Percentiles rank a stretch among this genome's conserved stretches.
These are phyloP conservation scores for Lordiphosa mommai DNA, from an alignment of 1,140 invertebrate species.

Conservation along the genomic window DNA sequence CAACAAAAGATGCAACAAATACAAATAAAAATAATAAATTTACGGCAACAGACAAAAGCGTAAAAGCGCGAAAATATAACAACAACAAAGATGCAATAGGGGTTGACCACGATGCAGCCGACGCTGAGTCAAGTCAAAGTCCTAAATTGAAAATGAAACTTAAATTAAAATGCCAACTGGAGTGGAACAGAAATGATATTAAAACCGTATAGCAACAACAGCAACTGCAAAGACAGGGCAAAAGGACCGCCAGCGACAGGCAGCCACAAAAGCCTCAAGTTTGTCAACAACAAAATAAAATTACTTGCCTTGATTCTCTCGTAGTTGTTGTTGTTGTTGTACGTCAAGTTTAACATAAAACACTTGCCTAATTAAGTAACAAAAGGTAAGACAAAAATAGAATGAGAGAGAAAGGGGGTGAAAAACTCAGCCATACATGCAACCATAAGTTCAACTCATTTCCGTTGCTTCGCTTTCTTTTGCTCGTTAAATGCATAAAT, in stretches of 20 bases:
- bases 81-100: slow-evolving; percentile 19
- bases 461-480: slow-evolving; percentile 23
- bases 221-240: slow-evolving; percentile 16
- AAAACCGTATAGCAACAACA: slow-evolving; percentile 49
- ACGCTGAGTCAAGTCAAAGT: slow-evolving; percentile 67
- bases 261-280: slow-evolving; percentile 62
- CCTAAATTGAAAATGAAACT: slow-evolving; percentile 78
- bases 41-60: slow-evolving; percentile 52
- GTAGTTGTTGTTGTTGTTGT: slow-evolving; percentile 11
- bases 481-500: slow-evolving; percentile 58
- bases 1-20: slow-evolving; percentile 51
- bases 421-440: slow-evolving; percentile 5
- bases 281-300: slow-evolving; percentile 74
- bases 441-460: slow-evolving; percentile 51
- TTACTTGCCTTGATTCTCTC: slow-evolving; percentile 22
- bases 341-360: slow-evolving; percentile 33
- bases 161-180: slow-evolving; percentile 77
- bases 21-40: slow-evolving; percentile 73
- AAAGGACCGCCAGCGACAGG: slow-evolving; percentile 35
- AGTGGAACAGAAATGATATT: slow-evolving; percentile 77
- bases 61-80: slow-evolving; percentile 71
- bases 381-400: slow-evolving; percentile 29
- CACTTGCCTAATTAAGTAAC: slow-evolving; percentile 72
- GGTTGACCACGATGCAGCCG: slow-evolving; percentile 41
- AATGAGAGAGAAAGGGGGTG: not conserved